These are phyloP conservation scores for Dicycla oo DNA, from an alignment of 2,888 invertebrate species.

Conservation along the genomic window DNA sequence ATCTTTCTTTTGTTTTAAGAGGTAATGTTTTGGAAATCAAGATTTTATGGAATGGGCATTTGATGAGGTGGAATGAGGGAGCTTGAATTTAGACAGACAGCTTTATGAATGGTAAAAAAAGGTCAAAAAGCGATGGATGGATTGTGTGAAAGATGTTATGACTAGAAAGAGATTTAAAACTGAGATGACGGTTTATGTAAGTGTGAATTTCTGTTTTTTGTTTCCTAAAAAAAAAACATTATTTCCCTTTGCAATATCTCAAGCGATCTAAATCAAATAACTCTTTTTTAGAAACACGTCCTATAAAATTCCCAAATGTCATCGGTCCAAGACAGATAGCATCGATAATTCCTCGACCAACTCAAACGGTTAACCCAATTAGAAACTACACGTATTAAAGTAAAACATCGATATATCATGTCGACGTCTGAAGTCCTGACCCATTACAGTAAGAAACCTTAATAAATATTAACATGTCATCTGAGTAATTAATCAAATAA, in stretches of 20 bases:
- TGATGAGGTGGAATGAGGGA: background rate
- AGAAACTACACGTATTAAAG: constrained; percentile 47
- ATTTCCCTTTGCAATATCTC: background rate
- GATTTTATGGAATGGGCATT: background rate
- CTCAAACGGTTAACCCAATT: constrained; percentile 42
- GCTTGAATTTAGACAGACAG: no score
- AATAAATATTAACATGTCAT: constrained; percentile 62
- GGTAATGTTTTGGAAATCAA: background rate
- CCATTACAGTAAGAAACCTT: constrained; percentile 33
- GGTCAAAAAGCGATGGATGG: background rate
- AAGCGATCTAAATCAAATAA: background rate
- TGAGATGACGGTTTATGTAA: no score
- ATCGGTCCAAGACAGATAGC: constrained; percentile 34
- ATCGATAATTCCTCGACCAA: constrained; percentile 26
- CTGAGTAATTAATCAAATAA: constrained; percentile 61
- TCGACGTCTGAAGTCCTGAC: constrained; percentile 14
- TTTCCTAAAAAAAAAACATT: no score
- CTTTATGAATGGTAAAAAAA: background rate
- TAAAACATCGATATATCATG: constrained; percentile 60
- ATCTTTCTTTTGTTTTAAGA: background rate
- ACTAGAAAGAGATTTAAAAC: background rate
- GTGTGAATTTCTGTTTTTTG: no score
- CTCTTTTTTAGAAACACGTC: no score
- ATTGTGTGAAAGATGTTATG: background rate
- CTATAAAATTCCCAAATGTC: constrained; percentile 9